Conservation (phyloP, 2,113 vertebrate species). For the Redunca redunca region DNA sequence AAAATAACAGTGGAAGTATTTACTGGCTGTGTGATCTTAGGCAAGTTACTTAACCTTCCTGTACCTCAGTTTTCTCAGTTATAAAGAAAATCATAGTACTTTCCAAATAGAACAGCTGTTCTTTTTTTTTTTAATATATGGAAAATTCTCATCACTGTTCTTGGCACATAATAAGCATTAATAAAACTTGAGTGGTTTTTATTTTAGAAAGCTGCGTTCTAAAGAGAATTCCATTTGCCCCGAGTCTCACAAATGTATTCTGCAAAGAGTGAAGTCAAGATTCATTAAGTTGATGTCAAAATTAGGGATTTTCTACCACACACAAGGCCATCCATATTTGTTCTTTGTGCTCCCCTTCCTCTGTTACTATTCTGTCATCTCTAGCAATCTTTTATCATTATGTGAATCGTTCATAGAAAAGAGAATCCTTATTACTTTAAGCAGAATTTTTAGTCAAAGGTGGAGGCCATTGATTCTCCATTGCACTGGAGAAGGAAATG, state of each 20-base stretch:
- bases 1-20: background rate
- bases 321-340: background rate
- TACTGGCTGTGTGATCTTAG: background rate
- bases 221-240: background rate
- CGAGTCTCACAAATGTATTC: background rate
- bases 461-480: background rate
- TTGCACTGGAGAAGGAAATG: too few species aligned
- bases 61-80: background rate
- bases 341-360: background rate
- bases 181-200: background rate
- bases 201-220: background rate
- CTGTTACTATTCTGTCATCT: background rate
- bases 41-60: background rate
- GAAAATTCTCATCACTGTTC: background rate
- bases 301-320: background rate
- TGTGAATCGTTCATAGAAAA: background rate
- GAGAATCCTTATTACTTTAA: background rate
- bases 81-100: background rate
- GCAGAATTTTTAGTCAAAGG: background rate
- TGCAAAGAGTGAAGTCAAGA: background rate
- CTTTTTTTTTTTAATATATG: background rate
- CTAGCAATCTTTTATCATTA: background rate
- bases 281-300: background rate
- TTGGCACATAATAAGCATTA: background rate
- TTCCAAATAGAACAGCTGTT: background rate